A percentile compares a stretch with the other conserved stretches of the same genome.
Evolutionary conservation across 2,113 vertebrate genomes (phyloP).

Genomic region (Crocuta crocuta): DNA sequence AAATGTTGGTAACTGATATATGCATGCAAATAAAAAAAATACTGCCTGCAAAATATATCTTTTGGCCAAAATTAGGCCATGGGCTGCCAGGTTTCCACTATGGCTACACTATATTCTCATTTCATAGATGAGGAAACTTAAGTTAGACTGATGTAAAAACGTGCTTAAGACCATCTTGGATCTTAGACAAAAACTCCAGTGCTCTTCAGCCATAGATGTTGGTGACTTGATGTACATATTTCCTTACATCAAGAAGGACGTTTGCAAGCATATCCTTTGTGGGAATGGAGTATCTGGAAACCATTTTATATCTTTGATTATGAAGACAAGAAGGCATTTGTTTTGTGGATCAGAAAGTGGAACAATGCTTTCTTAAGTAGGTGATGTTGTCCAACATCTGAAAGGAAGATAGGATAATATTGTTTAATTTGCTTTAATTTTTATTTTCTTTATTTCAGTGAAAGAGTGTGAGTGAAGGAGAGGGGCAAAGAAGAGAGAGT

Average conservation of each 20-base stretch:
- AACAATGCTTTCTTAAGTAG: neutral
- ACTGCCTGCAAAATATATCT: neutral
- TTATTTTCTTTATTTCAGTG: no score
- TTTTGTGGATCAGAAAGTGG: neutral
- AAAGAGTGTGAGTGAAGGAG: no score
- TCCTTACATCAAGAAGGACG: neutral
- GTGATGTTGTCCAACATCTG: neutral
- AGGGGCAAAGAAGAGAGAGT: no score
- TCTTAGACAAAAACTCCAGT: neutral
- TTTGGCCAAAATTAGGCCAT: neutral
- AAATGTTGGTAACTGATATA: neutral
- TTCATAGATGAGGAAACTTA: conserved; percentile 10
- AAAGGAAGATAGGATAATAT: neutral
- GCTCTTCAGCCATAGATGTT: neutral
- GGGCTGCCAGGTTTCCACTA: neutral
- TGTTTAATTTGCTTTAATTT: neutral
- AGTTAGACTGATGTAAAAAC: neutral
- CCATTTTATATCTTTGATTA: neutral
- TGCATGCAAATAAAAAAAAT: neutral
- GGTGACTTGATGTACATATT: neutral
- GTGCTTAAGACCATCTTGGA: neutral
- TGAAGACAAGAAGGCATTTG: neutral
- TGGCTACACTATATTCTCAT: neutral
- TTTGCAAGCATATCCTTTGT: neutral
- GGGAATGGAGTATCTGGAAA: neutral